Percentiles rank a stretch among this genome's conserved stretches.
Conservation (phyloP, 2,797 vertebrate genomes). For the Carduelis carduelis region DNA sequence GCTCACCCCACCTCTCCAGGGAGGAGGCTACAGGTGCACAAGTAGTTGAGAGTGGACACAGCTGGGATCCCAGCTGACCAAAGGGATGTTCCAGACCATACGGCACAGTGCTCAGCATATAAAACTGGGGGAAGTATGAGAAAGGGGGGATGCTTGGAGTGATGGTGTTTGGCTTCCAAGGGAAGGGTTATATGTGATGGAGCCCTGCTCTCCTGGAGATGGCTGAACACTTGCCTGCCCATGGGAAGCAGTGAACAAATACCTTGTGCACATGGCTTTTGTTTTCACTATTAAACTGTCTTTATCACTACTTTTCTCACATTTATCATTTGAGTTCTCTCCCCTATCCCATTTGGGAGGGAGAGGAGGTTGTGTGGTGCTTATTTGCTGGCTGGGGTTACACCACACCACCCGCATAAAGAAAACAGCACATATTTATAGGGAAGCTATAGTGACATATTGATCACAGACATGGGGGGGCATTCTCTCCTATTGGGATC, state of each 20-base stretch:
- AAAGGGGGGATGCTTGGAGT: neutral
- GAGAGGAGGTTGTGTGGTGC: neutral
- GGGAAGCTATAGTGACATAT: neutral
- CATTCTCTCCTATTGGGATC: neutral
- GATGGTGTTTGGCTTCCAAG: neutral
- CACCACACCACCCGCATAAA: neutral
- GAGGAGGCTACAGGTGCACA: neutral
- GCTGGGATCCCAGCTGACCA: neutral
- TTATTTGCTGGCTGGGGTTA: neutral
- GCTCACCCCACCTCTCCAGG: neutral
- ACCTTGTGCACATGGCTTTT: neutral
- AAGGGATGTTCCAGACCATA: neutral
- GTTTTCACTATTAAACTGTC: neutral
- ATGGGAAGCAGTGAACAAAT: neutral
- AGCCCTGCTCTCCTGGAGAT: neutral
- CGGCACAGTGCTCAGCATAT: neutral
- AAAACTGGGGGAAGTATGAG: neutral
- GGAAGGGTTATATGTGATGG: neutral
- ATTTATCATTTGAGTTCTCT: neutral
- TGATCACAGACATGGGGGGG: neutral
- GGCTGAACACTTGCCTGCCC: neutral
- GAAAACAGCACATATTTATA: neutral
- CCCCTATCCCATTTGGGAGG: fast-evolving
- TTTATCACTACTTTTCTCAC: neutral
- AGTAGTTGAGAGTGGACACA: neutral